Percentiles rank a stretch among this genome's conserved stretches.
Conservation (phyloP, 2,888 invertebrate genomes). For the Epiblema foenella region DNA sequence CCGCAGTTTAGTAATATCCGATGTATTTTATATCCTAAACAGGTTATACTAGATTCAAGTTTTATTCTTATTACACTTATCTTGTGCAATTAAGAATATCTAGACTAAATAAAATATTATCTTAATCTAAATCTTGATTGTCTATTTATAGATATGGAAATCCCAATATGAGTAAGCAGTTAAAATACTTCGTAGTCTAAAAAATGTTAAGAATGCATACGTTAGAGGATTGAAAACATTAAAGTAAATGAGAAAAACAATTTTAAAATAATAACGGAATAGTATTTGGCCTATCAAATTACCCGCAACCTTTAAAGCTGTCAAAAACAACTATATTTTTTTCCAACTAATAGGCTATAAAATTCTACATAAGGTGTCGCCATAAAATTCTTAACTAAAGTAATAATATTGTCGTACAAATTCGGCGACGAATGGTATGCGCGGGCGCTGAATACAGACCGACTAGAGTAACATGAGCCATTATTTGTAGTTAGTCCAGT, state of each 20-base stretch:
- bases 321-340: slow-evolving; percentile 36
- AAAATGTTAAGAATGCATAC: not conserved
- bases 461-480: not conserved
- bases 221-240: not conserved
- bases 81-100: slow-evolving; percentile 25
- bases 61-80: slow-evolving; percentile 26
- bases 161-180: not conserved
- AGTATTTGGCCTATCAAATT: slow-evolving; percentile 35
- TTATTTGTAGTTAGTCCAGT: not conserved
- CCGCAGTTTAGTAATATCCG: slow-evolving; percentile 7
- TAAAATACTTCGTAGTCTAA: not conserved
- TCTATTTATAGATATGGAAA: slow-evolving; percentile 1
- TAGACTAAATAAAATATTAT: slow-evolving; percentile 28
- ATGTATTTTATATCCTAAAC: slow-evolving; percentile 28
- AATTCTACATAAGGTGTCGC: slow-evolving; percentile 39
- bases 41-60: slow-evolving; percentile 23
- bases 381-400: slow-evolving; percentile 40
- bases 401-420: slow-evolving; percentile 33
- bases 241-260: not conserved
- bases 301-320: slow-evolving; percentile 36
- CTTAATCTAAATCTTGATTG: slow-evolving; percentile 18
- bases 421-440: slow-evolving; percentile 37
- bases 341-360: slow-evolving; percentile 36
- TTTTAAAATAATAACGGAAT: slow-evolving; percentile 24
- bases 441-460: not conserved